Base-by-base conservation (phyloP, 37 sponge, comb jelly and placozoan species). In the Aplysina aerophoba region DNA sequence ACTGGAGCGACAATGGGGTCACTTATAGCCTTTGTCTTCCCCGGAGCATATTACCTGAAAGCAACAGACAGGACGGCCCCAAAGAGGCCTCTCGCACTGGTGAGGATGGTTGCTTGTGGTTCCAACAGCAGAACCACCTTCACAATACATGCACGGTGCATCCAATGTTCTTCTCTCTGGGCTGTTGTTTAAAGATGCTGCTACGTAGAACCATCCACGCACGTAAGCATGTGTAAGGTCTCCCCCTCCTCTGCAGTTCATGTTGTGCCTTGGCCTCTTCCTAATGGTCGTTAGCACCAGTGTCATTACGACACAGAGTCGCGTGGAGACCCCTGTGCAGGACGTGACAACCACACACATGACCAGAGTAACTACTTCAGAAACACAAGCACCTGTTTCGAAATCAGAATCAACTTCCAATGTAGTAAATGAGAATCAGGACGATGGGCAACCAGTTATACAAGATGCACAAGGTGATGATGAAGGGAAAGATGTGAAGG, bases 1-100 rank as follows among this genome's bases (percentile, higher is more conserved):
- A 93, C 90, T 24, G 97, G 97, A 5, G 93, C 96, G 35, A 87
- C 90, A 16, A 64, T 75, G 28, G 98, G 95, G 0, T 80, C 90
- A 12, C 40, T 91, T 25, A 85, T 97, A 39, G 81, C 90, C 69
- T 93, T 75, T 79, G 83, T 97, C 40, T 90, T 91, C 56, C 98
- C 98, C 15, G 85, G 87, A 21, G 36, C 80, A 1, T 71, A 91
- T 33, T 93, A 88, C 75, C 85, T 95, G 24, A 81, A 81, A 13
- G 63, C 82, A 59, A 39, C 82, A 4, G 39, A 81, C 33, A 15
- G 22, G 21, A 50, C 8, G 11, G 25, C 4, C 41, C 22, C 78
- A 19, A 50, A 50, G 25, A 75, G 78, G 25, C n/a, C 0, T 12
- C 37, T 75, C 22, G 78, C 78, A 41, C 11, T 24, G 78, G 78